These are phyloP conservation scores for Calliphora vomitoria DNA, from an alignment of 2,888 invertebrate genomes.

Conservation along the genomic window DNA sequence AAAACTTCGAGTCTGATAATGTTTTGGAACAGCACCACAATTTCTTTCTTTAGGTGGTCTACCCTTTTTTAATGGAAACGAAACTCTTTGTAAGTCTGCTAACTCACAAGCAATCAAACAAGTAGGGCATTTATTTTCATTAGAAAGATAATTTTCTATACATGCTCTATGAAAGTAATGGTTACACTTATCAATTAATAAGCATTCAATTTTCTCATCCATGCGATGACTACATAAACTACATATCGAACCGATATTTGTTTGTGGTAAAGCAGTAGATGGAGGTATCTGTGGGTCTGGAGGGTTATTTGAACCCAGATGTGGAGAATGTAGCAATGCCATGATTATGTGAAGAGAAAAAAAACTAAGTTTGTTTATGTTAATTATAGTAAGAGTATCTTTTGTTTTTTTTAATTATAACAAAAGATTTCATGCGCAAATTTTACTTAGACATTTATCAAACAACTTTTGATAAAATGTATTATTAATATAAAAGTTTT, in stretches of 20 bases:
- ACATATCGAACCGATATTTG: not conserved
- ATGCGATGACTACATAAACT: not conserved
- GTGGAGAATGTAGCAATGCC: too few species aligned
- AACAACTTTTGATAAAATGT: too few species aligned
- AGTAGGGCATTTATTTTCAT: not conserved
- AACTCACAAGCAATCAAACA: constrained; percentile 24
- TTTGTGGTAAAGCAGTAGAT: not conserved
- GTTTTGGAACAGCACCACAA: not conserved
- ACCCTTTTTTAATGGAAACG: not conserved
- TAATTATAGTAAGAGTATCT: too few species aligned
- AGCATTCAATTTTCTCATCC: constrained; percentile 11
- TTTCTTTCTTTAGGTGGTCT: not conserved
- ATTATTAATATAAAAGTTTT: too few species aligned
- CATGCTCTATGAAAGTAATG: constrained; percentile 38
- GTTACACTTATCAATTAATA: not conserved
- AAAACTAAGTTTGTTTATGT: too few species aligned
- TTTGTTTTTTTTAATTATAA: too few species aligned
- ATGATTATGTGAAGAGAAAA: too few species aligned
- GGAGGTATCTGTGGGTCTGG: too few species aligned
- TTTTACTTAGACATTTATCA: too few species aligned
- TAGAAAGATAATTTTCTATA: constrained; percentile 14
- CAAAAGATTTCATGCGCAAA: too few species aligned
- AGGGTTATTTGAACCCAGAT: too few species aligned
- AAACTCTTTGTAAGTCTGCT: constrained; percentile 4
- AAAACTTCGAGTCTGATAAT: not conserved